Conservation (phyloP, 2,113 vertebrate genomes). For the Rhabdomys dilectus region DNA sequence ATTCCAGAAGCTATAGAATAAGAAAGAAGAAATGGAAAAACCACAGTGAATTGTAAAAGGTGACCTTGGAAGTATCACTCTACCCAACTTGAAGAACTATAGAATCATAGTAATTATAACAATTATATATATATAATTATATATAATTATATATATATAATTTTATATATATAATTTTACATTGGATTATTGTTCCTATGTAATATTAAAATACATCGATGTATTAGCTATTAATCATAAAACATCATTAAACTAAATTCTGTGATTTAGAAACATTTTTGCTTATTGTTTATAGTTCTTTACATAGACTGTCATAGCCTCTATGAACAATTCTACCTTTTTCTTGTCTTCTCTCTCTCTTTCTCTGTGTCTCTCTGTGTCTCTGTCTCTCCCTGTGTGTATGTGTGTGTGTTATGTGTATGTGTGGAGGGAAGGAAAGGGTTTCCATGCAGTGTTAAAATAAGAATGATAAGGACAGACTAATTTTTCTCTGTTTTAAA, state of each 20-base stretch:
- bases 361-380: background rate
- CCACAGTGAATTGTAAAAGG: background rate
- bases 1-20: background rate
- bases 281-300: background rate
- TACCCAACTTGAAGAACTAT: background rate
- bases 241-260: background rate
- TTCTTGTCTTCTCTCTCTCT: background rate
- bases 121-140: no score
- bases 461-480: background rate
- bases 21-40: background rate
- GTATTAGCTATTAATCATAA: background rate
- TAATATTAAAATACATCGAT: constrained; percentile 29
- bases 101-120: background rate
- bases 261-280: background rate
- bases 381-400: background rate
- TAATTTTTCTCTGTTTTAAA: constrained; percentile 6
- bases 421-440: background rate
- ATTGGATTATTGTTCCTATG: background rate
- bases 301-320: background rate
- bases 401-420: background rate
- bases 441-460: background rate
- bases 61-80: background rate
- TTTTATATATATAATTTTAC: no score
- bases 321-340: background rate
- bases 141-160: no score